phyloP scores from a whole-genome alignment of 2,113 vertebrate species.

The Agelaius phoeniceus region DNA sequence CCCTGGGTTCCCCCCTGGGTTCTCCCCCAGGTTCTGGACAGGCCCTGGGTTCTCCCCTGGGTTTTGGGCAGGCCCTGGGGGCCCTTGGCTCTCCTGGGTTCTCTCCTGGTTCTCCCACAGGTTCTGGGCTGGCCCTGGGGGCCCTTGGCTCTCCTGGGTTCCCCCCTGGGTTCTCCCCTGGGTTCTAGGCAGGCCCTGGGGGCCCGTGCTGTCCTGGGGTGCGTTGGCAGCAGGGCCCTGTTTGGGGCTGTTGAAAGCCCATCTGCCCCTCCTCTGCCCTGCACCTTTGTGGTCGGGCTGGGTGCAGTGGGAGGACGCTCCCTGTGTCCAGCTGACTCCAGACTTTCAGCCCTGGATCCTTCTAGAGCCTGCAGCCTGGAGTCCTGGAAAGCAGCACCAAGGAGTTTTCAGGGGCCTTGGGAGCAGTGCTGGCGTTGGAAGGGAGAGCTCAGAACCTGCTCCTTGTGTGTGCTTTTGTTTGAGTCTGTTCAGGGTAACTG shows the following conservation, averaged over 20 bases:
- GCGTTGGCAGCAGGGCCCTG: neutral
- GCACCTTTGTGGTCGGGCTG: neutral
- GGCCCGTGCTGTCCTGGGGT: neutral
- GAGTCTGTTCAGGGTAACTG: neutral
- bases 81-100: no score
- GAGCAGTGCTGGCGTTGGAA: neutral
- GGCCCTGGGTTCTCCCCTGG: no score
- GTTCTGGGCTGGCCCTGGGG: neutral
- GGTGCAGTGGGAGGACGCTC: neutral
- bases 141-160: no score
- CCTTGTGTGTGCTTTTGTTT: neutral
- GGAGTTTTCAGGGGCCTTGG: neutral
- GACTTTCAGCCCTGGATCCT: neutral
- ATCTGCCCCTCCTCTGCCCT: neutral
- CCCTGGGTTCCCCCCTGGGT: neutral
- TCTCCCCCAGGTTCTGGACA: neutral
- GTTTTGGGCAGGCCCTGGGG: neutral
- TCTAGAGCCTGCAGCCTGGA: neutral
- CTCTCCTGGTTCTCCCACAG: no score
- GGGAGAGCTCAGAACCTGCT: neutral
- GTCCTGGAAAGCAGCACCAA: neutral
- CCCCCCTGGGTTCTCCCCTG: no score
- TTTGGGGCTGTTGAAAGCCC: neutral
- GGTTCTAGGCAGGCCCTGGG: neutral
- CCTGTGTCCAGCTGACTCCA: neutral